A percentile compares a stretch with the other conserved stretches of the same genome.
phyloP scores from a whole-genome alignment of 1,140 invertebrate species.

The Yoshiicerus persimilis region DNA sequence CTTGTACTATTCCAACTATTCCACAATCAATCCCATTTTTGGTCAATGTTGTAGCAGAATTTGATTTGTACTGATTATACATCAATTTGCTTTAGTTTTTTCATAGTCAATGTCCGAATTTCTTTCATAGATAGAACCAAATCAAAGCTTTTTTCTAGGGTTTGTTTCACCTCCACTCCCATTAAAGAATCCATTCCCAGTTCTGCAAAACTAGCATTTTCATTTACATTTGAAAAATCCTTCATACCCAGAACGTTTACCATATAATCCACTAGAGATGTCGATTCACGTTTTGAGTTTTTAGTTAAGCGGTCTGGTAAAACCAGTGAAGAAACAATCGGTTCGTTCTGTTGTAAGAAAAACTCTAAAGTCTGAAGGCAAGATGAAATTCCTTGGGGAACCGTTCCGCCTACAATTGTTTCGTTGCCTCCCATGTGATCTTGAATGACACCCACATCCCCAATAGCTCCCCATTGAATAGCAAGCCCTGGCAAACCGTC shows the following conservation, averaged over 20 bases:
- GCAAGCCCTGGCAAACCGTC: conserved; percentile 78
- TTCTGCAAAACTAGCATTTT: conserved; percentile 77
- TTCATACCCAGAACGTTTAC: conserved; percentile 88
- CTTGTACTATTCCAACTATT: too few species aligned
- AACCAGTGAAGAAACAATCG: conserved; percentile 82
- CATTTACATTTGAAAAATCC: conserved; percentile 74
- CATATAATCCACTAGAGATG: conserved; percentile 71
- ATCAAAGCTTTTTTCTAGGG: conserved; percentile 78
- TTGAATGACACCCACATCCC: conserved; percentile 89
- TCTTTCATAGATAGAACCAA: conserved; percentile 75
- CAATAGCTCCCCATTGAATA: conserved; percentile 96
- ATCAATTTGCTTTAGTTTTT: conserved; percentile 69
- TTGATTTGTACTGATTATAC: too few species aligned
- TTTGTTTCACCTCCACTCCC: conserved; percentile 84
- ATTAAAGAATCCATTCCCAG: conserved; percentile 97
- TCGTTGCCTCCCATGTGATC: conserved; percentile 78
- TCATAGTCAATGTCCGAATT: conserved; percentile 78
- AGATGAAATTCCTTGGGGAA: conserved; percentile 87
- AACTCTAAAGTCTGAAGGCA: conserved; percentile 82
- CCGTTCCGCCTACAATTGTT: conserved; percentile 86
- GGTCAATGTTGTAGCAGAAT: too few species aligned
- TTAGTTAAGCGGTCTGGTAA: conserved; percentile 57
- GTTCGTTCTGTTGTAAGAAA: conserved; percentile 82
- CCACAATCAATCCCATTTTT: too few species aligned
- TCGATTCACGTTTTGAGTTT: conserved; percentile 66